A percentile compares a stretch with the other conserved stretches of the same genome.
Conservation (phyloP, 1,140 invertebrate species). For the Cotesia vestalis region DNA sequence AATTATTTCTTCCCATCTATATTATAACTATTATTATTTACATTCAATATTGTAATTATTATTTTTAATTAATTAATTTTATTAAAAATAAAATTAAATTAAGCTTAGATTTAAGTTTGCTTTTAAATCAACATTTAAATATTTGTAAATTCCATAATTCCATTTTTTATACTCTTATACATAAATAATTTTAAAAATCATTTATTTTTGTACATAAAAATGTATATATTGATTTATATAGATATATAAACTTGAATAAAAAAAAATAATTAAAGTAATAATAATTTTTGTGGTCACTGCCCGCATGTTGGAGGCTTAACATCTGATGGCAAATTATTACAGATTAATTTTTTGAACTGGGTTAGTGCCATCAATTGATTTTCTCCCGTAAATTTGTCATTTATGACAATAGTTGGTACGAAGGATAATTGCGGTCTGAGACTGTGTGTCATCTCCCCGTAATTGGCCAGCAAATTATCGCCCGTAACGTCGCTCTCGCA, state of each 20-base stretch:
- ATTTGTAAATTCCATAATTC: neutral
- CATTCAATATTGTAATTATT: neutral
- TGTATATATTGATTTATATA: constrained; percentile 8
- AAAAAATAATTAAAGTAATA: no score
- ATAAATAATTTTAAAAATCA: neutral
- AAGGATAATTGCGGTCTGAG: constrained; percentile 67
- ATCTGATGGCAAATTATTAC: constrained; percentile 39
- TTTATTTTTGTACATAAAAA: constrained; percentile 28
- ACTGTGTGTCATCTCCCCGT: constrained; percentile 68
- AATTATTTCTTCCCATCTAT: no score
- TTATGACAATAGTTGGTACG: constrained; percentile 72
- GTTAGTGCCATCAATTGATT: constrained; percentile 43
- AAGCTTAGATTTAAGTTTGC: neutral
- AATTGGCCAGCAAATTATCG: constrained; percentile 65
- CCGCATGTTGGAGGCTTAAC: constrained; percentile 44
- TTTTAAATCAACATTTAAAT: neutral
- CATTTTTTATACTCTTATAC: neutral
- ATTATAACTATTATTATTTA: no score
- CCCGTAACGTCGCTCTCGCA: constrained; percentile 55
- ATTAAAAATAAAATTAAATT: no score
- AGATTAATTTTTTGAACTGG: constrained; percentile 49
- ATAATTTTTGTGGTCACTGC: constrained; percentile 25
- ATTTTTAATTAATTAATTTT: neutral
- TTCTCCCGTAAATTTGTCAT: constrained; percentile 51
- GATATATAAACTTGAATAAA: neutral